These are phyloP conservation scores for Semnornis frantzii DNA, from an alignment of 2,113 vertebrate genomes.

Conservation along the genomic window DNA sequence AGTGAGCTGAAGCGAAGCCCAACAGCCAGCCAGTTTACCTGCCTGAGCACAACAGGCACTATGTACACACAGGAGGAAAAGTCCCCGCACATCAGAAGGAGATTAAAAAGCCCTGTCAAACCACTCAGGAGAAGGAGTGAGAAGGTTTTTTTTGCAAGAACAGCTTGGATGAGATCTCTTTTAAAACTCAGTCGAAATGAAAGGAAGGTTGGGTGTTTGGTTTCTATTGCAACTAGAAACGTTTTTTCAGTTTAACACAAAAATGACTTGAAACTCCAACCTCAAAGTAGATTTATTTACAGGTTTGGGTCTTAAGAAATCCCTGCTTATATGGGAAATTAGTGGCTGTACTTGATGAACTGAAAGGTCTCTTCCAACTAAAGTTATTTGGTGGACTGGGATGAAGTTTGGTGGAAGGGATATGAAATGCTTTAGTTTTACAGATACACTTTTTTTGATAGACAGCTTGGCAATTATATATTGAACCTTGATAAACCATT, in stretches of 20 bases:
- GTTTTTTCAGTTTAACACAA: conserved; percentile 2
- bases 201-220: neutral
- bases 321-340: neutral
- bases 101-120: neutral
- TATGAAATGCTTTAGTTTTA: too few species aligned
- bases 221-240: neutral
- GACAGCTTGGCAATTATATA: neutral
- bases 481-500: neutral
- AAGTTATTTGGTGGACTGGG: neutral
- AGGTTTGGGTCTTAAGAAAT: neutral
- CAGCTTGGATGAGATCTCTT: neutral
- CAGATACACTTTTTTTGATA: neutral
- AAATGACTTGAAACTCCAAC: neutral
- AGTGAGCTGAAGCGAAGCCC: neutral
- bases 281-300: neutral
- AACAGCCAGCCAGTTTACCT: neutral
- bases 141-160: neutral
- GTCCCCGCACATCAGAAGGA: neutral
- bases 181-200: neutral
- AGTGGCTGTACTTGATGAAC: neutral
- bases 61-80: rapidly evolving
- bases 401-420: neutral
- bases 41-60: rapidly evolving
- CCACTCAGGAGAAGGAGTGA: neutral
- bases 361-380: too few species aligned